Evolutionary conservation across 2,113 vertebrate genomes (phyloP).

Genomic region (Ibidorhyncha struthersii): DNA sequence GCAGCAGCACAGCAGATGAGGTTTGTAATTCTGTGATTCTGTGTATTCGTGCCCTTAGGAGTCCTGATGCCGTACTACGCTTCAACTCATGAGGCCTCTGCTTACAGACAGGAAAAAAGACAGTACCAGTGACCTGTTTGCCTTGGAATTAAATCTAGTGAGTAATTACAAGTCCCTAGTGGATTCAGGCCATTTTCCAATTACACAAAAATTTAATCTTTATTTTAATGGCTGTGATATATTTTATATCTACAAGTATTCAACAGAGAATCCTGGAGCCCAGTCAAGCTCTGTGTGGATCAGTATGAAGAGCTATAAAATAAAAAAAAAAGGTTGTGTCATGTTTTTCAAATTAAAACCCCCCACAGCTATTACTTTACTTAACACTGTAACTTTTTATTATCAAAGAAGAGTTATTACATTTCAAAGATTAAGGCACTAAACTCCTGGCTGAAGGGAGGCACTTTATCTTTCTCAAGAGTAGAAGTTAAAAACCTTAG

Average conservation of each 20-base stretch:
- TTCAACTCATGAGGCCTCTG: neutral
- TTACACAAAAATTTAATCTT: neutral
- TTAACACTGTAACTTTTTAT: neutral
- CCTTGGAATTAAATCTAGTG: neutral
- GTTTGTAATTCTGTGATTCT: neutral
- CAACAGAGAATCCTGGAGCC: neutral
- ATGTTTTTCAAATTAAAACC: neutral
- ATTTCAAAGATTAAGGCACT: neutral
- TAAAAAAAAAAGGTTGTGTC: accelerated
- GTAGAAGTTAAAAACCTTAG: neutral
- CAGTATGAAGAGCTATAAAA: neutral
- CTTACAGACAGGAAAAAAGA: neutral
- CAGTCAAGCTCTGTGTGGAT: neutral
- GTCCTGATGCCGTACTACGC: accelerated
- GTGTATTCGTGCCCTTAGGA: neutral
- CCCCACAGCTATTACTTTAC: neutral
- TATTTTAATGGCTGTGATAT: neutral
- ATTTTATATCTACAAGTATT: neutral
- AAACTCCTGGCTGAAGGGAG: neutral
- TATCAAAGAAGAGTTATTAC: neutral
- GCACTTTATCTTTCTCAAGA: neutral
- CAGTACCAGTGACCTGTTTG: neutral
- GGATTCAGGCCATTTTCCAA: neutral
- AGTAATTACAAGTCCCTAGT: neutral
- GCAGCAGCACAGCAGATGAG: neutral